A percentile compares a stretch with the other conserved stretches of the same genome.
Conservation (phyloP, 2,888 invertebrate genomes). For the Hartigia nigra region DNA sequence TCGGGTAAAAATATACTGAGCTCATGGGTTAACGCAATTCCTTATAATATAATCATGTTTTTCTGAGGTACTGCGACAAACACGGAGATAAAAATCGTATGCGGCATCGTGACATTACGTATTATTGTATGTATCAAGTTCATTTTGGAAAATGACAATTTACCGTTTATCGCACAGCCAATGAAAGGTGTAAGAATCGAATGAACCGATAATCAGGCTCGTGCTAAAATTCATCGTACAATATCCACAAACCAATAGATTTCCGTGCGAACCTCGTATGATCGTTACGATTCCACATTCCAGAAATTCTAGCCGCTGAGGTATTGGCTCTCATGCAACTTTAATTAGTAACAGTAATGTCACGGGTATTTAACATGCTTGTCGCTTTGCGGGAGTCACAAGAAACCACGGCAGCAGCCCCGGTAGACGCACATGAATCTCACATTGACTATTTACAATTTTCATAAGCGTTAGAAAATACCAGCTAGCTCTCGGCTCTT, state of each 20-base stretch:
- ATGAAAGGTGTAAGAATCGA: neutral
- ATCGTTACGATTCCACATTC: conserved; percentile 23
- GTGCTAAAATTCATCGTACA: neutral
- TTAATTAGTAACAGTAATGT: conserved; percentile 27
- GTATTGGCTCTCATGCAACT: conserved; percentile 26
- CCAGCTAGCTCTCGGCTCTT: conserved; percentile 12
- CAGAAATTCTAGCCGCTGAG: conserved; percentile 20
- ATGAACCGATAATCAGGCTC: neutral
- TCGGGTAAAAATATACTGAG: neutral
- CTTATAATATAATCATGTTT: neutral
- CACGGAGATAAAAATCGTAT: neutral
- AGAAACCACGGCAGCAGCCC: conserved; percentile 20
- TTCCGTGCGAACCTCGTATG: conserved; percentile 15
- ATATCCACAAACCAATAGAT: conserved; percentile 12
- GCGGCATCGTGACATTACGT: neutral
- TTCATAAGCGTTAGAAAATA: conserved; percentile 26
- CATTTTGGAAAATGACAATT: neutral
- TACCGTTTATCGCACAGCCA: neutral
- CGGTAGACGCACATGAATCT: conserved; percentile 23
- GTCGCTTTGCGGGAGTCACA: conserved; percentile 24
- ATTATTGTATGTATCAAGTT: neutral
- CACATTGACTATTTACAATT: conserved; percentile 25
- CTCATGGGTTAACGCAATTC: neutral
- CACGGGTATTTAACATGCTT: conserved; percentile 27
- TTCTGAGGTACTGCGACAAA: neutral